Percentiles rank a stretch among this genome's conserved stretches.
These are phyloP conservation scores for Albula glossodonta DNA, from an alignment of 2,113 vertebrate species.

Conservation along the genomic window DNA sequence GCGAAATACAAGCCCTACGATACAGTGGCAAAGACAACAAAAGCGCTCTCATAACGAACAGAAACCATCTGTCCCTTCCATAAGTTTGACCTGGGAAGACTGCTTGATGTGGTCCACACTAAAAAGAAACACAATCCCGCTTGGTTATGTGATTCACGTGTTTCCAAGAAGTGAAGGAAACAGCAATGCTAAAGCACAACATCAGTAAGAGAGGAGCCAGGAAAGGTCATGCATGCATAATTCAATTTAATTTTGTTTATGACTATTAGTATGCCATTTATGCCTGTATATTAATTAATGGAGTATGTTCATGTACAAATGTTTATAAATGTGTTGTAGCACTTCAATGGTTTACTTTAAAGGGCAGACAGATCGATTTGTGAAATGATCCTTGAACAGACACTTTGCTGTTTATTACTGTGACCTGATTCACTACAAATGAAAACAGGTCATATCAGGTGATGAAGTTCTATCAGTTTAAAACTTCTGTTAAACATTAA, in stretches of 20 bases:
- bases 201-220: neutral
- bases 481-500: too few relatives aligned
- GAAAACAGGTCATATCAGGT: too few relatives aligned
- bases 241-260: neutral
- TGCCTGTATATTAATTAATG: neutral
- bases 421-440: neutral
- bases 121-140: neutral
- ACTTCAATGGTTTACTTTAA: neutral
- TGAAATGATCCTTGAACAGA: neutral
- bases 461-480: too few relatives aligned
- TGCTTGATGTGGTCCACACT: neutral
- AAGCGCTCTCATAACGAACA: neutral
- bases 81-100: neutral
- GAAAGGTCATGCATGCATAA: slow-evolving; percentile 3
- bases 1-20: neutral
- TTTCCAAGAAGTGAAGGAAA: neutral
- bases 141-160: neutral
- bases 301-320: neutral
- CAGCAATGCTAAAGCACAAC: neutral
- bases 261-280: neutral
- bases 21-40: neutral
- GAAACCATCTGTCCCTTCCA: neutral
- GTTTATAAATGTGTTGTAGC: neutral
- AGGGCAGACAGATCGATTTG: neutral
- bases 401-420: neutral